phyloP scores from a whole-genome alignment of 2,113 vertebrate genomes.

The Pygoscelis adeliae region DNA sequence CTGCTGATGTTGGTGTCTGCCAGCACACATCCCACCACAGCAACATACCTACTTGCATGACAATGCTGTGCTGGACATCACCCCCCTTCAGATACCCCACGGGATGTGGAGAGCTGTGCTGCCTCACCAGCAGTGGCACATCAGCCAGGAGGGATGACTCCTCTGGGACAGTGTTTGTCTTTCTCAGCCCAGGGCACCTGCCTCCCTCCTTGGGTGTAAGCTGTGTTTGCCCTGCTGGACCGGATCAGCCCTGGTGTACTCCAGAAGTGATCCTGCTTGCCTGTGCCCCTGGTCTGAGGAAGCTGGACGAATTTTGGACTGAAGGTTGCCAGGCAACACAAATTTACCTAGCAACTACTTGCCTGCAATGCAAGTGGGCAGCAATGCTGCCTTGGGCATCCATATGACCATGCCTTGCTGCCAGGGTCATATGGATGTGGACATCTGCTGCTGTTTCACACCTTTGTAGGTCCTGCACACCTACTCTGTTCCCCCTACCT shows the following conservation, averaged over 20 bases:
- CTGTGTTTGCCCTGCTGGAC: background rate
- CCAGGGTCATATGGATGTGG: too few relatives aligned
- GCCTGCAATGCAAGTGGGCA: background rate
- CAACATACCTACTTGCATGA: fast-evolving
- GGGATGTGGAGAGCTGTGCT: background rate
- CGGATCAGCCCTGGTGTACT: fast-evolving
- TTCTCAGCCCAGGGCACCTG: background rate
- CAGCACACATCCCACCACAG: fast-evolving
- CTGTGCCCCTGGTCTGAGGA: background rate
- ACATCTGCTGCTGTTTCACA: background rate
- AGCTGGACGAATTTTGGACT: background rate
- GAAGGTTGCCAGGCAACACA: background rate
- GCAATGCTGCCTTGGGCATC: too few relatives aligned
- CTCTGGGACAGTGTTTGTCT: fast-evolving
- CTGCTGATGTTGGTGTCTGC: background rate
- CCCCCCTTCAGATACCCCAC: fast-evolving
- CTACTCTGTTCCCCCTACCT: background rate
- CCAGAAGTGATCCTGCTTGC: background rate
- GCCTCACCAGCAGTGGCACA: background rate
- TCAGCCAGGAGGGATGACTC: fast-evolving
- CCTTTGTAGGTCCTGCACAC: background rate
- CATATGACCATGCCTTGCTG: background rate
- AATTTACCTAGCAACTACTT: background rate
- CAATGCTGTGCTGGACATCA: fast-evolving
- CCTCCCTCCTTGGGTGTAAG: fast-evolving